Conservation (phyloP, 2,113 vertebrate species). For the Prionailurus bengalensis region DNA sequence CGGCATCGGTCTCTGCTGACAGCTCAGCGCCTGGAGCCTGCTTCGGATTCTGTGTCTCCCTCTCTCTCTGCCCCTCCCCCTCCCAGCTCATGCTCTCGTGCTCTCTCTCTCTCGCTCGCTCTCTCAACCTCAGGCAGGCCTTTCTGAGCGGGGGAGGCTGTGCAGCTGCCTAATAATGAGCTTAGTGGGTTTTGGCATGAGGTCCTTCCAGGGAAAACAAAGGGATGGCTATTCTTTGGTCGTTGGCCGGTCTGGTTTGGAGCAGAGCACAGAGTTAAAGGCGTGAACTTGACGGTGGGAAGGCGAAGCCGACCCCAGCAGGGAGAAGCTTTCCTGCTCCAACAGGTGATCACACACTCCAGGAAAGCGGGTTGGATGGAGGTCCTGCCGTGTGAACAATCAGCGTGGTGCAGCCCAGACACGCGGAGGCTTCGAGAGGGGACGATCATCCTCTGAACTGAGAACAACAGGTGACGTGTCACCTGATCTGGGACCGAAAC, state of each 20-base stretch:
- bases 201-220: background rate
- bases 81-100: no score
- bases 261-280: background rate
- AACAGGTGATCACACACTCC: slow-evolving; percentile 37
- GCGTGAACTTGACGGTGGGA: background rate
- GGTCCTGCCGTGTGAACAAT: slow-evolving; percentile 53
- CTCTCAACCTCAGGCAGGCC: no score
- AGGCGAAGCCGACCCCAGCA: background rate
- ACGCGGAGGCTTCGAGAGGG: background rate
- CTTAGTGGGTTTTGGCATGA: background rate
- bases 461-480: background rate
- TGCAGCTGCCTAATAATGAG: accelerated
- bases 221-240: background rate
- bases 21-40: no score
- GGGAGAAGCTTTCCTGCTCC: background rate
- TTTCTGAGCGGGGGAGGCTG: background rate
- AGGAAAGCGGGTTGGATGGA: background rate
- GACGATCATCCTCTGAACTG: background rate
- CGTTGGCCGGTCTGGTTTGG: background rate
- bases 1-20: no score
- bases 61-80: no score
- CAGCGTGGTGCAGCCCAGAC: background rate
- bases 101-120: no score
- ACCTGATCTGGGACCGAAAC: background rate
- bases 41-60: no score